Conservation (phyloP, 2,797 vertebrate species). For the Pangasius krempfi region DNA sequence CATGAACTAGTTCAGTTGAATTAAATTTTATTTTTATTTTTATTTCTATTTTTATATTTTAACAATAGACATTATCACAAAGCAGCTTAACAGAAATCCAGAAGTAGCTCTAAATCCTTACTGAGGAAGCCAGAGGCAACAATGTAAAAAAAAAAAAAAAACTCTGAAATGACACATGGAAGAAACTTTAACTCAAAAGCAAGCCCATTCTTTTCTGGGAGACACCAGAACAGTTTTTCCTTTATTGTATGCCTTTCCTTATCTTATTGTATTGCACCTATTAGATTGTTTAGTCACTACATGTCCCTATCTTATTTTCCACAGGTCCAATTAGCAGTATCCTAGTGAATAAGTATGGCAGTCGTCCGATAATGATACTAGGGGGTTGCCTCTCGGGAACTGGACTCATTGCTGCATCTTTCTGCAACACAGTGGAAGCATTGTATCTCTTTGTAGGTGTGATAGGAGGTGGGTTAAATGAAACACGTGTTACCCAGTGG, state of each 20-base stretch:
- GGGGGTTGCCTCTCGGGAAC: constrained; percentile 86
- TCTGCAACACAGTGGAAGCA: constrained; percentile 86
- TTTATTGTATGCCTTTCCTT: background rate
- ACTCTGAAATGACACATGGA: background rate
- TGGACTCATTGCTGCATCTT: constrained; percentile 88
- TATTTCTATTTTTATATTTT: no score
- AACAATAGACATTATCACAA: background rate
- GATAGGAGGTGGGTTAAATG: constrained; percentile 83
- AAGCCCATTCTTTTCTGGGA: background rate
- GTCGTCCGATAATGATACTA: constrained; percentile 87
- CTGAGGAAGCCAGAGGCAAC: background rate
- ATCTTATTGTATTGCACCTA: constrained; percentile 2
- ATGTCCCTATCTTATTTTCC: constrained; percentile 15
- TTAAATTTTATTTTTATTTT: background rate
- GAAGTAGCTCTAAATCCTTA: background rate
- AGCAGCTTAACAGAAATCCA: background rate
- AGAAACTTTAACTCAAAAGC: background rate
- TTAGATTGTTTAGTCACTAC: background rate
- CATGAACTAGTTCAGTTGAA: background rate
- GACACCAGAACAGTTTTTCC: background rate
- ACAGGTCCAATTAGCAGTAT: constrained; percentile 93
- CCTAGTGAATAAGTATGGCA: constrained; percentile 95
- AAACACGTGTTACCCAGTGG: background rate
- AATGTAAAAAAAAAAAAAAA: background rate
- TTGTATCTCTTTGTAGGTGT: constrained; percentile 95